Evolutionary conservation across 2,113 vertebrate genomes (phyloP).

Genomic region (Mirounga angustirostris): DNA sequence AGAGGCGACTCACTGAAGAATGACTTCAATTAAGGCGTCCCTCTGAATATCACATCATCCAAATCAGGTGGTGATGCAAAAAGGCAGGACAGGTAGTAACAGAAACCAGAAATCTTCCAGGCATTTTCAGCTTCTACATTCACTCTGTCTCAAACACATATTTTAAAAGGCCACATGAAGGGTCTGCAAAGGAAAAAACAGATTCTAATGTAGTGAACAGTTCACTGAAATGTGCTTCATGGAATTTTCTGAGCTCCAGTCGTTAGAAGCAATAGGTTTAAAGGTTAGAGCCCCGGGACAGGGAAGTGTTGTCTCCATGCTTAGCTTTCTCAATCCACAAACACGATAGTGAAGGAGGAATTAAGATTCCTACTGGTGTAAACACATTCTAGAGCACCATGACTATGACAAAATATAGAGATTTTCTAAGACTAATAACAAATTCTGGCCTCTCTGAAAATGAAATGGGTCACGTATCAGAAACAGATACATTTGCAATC

Average conservation of each 20-base stretch:
- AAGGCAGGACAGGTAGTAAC: not conserved
- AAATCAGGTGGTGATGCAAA: constrained; percentile 40
- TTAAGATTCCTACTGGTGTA: not conserved
- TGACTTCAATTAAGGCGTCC: constrained; percentile 5
- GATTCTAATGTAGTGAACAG: constrained; percentile 49
- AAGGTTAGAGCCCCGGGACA: not conserved
- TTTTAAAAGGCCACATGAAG: constrained; percentile 69
- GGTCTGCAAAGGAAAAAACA: constrained; percentile 78
- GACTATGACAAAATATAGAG: not conserved
- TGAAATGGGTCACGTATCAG: not conserved
- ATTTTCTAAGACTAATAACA: not conserved
- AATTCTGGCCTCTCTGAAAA: not conserved
- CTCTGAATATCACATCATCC: constrained; percentile 17
- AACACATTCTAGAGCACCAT: not conserved
- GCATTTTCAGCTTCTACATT: constrained; percentile 80
- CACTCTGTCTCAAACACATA: constrained; percentile 53
- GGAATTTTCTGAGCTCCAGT: constrained; percentile 31
- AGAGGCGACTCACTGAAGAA: not conserved
- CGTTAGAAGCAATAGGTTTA: not conserved
- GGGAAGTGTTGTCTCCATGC: not conserved
- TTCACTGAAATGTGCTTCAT: constrained; percentile 1
- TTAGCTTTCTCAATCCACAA: not conserved
- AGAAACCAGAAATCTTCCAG: constrained; percentile 37
- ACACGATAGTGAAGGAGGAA: not conserved
- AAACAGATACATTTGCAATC: constrained; percentile 3